Evolutionary conservation across 2,113 vertebrate species (phyloP), one percentile per base, ranked within the genome.

Genomic region (Varanus salvator): DNA sequence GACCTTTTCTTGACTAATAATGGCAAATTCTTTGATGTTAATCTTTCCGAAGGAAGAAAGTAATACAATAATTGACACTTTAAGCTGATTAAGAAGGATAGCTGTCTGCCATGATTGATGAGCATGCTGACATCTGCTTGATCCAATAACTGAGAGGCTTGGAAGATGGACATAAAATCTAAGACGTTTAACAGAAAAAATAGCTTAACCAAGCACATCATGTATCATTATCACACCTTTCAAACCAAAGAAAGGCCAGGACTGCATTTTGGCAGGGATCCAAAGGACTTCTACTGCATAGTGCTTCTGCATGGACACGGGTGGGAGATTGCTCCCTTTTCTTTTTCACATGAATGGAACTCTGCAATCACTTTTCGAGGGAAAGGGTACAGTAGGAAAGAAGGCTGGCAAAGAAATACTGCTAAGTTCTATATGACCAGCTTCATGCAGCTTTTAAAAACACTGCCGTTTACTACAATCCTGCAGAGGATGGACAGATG

Each of bases 81-180:
- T 66, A 84, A 84, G 50, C 27, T 90, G 78, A 92, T 88, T 85
- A 78, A 90, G 72, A 92, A n/a, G 52, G 50, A 80, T 72, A 90
- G 25, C 25, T 87, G 25, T 87, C 81, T 54, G 29, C 44, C 44
- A 52, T 84, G 74, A 74, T 38, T 84, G 64, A 87, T 90, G 27
- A 68, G 60, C 48, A 84, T 84, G 72, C 31, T 80, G 50, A 54
- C 38, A 66, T 76, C 48, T 84, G 75, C n/a, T 84, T 29, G 81
- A n/a, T 88, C 57, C 76, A 87, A 64, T 89, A 76, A 89, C 57
- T 34, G 76, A 38, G 66, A 80, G 23, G 14, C n/a, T 88, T 84
- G 54, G 52, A 64, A 66, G n/a, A 90, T 23, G 19, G 54, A 23
- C 25, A 60, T 68, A 71, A 77, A 89, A 86, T 29, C 76, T 76